Evolutionary conservation across 2,888 invertebrate genomes (phyloP).

Genomic region (Diarsia mendica): DNA sequence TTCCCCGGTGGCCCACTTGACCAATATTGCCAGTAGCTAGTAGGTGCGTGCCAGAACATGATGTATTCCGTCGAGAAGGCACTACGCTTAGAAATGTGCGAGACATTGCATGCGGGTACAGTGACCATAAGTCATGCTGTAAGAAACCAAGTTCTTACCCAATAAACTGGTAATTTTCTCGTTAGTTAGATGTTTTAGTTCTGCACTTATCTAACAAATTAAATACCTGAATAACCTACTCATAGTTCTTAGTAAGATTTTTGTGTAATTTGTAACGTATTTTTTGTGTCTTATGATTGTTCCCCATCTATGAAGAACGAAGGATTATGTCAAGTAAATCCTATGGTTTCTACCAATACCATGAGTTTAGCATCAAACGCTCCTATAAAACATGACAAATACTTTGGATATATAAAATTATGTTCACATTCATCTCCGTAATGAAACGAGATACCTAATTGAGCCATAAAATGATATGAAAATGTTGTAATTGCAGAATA

Average conservation of each 20-base stretch:
- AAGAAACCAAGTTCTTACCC: neutral
- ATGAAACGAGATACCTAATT: neutral
- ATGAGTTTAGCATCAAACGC: too few species aligned
- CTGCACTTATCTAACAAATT: neutral
- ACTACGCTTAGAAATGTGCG: neutral
- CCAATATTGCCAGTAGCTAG: neutral
- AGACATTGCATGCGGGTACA: neutral
- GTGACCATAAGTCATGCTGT: neutral
- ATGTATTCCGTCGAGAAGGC: conserved; percentile 12
- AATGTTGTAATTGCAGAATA: conserved; percentile 5
- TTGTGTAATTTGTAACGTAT: neutral
- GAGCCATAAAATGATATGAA: neutral
- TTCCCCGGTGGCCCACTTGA: neutral
- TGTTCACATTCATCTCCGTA: neutral
- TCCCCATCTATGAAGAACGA: neutral
- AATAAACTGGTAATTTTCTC: neutral
- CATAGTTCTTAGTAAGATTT: neutral
- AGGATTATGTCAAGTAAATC: neutral
- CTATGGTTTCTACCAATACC: too few species aligned
- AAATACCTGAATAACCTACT: neutral
- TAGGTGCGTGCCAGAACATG: conserved; percentile 2
- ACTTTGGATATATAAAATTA: too few species aligned
- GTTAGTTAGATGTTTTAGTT: neutral
- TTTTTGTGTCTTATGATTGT: neutral
- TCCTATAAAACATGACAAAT: too few species aligned